Conservation (phyloP, 2,888 invertebrate genomes). For the Heliconius aoede region DNA sequence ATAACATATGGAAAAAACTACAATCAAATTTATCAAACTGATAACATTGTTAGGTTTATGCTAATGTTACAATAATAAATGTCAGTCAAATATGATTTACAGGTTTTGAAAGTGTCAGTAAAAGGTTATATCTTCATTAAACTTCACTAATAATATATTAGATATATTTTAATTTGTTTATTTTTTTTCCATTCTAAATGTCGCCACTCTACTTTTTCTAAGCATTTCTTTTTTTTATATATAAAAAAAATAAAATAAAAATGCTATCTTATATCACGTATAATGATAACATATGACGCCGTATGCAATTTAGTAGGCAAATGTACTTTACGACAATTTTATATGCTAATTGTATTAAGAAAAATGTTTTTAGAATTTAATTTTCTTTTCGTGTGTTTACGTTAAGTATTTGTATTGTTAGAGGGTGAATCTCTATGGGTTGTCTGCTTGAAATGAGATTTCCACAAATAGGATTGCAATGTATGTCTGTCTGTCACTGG, state of each 20-base stretch:
- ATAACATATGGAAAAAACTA: constrained; percentile 10
- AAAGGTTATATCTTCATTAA: constrained; percentile 1
- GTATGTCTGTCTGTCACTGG: constrained; percentile 26
- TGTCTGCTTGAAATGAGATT: constrained; percentile 54
- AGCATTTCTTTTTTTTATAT: background rate
- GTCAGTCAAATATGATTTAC: background rate
- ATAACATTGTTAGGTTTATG: constrained; percentile 14
- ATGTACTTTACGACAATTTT: constrained; percentile 31
- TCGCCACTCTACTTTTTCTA: background rate
- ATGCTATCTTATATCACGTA: background rate
- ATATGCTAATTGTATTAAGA: constrained; percentile 32
- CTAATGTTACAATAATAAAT: constrained; percentile 6
- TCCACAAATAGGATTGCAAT: constrained; percentile 26
- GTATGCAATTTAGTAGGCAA: constrained; percentile 26
- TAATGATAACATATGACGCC: constrained; percentile 3
- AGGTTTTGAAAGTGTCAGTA: background rate
- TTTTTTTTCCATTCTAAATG: constrained; percentile 4
- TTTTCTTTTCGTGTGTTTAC: constrained; percentile 43
- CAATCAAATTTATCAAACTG: constrained; percentile 8
- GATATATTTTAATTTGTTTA: background rate
- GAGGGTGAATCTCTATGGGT: constrained; percentile 62
- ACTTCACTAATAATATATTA: background rate
- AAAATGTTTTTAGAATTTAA: constrained; percentile 35
- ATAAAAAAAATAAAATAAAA: background rate
- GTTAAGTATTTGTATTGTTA: constrained; percentile 47